Evolutionary conservation across 2,113 vertebrate genomes (phyloP).

Genomic region (Melanerpes formicivorus): DNA sequence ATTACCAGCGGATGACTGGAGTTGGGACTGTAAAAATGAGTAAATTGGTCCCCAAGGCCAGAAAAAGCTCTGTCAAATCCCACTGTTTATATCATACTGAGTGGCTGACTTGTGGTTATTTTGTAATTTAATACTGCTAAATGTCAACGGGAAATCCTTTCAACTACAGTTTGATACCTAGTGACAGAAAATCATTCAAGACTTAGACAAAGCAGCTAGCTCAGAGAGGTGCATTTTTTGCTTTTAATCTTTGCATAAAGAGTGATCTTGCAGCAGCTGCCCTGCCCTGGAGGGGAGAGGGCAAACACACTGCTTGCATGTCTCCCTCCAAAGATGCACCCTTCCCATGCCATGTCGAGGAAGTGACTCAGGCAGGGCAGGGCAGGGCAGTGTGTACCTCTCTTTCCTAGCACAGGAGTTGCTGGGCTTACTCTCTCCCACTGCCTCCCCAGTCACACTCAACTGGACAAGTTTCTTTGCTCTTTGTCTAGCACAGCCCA

Average conservation of each 20-base stretch:
- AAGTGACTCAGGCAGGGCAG: accelerated
- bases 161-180: constrained; percentile 73
- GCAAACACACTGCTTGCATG: not conserved
- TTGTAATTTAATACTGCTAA: constrained; percentile 78
- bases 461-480: not conserved
- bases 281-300: constrained; percentile 6
- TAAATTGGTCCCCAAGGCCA: constrained; percentile 79
- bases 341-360: not conserved
- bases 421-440: accelerated
- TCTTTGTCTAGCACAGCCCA: not conserved
- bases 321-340: not conserved
- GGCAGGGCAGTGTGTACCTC: not conserved
- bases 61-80: constrained; percentile 74
- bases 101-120: constrained; percentile 76
- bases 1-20: constrained; percentile 69
- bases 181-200: constrained; percentile 76
- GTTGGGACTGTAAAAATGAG: constrained; percentile 75
- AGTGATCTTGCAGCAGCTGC: constrained; percentile 33
- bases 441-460: not conserved
- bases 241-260: constrained; percentile 54
- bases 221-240: constrained; percentile 41
- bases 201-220: constrained; percentile 67
- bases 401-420: not conserved
- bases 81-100: constrained; percentile 76
- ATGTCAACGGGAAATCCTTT: constrained; percentile 78